Base-by-base conservation (phyloP, 2,888 invertebrate species). In the Parnassius glacialis region DNA sequence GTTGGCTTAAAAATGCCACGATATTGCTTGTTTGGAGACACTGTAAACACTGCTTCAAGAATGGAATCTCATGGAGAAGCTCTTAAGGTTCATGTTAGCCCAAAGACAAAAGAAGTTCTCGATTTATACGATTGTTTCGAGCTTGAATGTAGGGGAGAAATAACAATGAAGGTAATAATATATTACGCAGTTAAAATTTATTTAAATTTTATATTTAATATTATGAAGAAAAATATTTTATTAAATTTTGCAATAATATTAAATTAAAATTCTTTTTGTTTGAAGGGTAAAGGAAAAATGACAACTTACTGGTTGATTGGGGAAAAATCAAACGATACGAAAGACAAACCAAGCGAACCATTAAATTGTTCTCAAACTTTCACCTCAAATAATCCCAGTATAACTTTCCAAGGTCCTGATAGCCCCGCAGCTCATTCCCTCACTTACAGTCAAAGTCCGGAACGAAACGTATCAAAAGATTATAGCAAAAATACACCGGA, bases 1-100 rank as follows among this genome's bases (percentile, higher is more conserved):
- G 98, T 98, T 0, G 98, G 98, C 0, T 90, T 97, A 43, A 98
- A 97, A 87, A 98, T 98, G 98, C 98, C 98, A 0, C 93, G 98
- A 60, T 98, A 97, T 80, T 98, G 98, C 79, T 92, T 98, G 12
- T 98, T 98, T 76, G 97, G 97, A 0, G 97, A 97, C 79, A 97
- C 97, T 0, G 97, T 97, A 3, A 97, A 97, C 80, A 97, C 97
- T 0, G 97, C 97, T 1, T 96, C 96, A 0, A 92, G 97, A 67
- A 97, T 97, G 97, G 97, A 97, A 84, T 97, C 97, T 9, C 97
- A 96, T 73, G 98, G 98, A 12, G 94, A 95, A 81, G 98, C 98
- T 0, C 87, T 97, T 34, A 96, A 94, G 84, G 98, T 98, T 70
- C 98, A 99, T 85, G 96, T 98, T 64, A 98, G 98, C 78, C 95